Evolutionary conservation across 2,113 vertebrate genomes (phyloP), one percentile per base, ranked within the genome.

Genomic region (Indicator maculatus): DNA sequence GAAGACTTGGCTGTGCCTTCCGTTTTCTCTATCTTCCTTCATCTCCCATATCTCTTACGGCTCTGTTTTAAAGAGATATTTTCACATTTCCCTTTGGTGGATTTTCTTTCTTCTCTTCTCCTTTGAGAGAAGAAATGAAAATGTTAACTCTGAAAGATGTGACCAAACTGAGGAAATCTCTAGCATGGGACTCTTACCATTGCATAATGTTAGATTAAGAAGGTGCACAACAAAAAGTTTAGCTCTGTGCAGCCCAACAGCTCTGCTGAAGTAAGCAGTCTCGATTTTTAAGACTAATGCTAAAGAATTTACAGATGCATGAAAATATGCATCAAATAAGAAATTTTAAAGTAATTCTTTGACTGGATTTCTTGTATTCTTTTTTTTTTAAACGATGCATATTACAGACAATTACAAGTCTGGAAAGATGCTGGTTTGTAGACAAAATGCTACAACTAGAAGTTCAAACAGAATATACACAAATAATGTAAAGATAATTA

Each of bases 261-360:
- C 18, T 33, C 28, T 67, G 59, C 66, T 87, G 31, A 59, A 59
- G 21, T 15, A n/a, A 59, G 19, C 0, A 0, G 16, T 55, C 33
- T 70, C 64, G n/a, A 41, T 64, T 72, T 75, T 92, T 74, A 50
- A 39, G 19, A 8, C 13, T n/a, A 50, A n/a, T 0, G 0, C 31
- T 27, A 36, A 39, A 24, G 4, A 9, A 58, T 67, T 92, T 55
- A 26, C 19, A 84, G 9, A 11, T 47, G 19, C 19, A 20, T 71
- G 44, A 44, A 45, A 67, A 78, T 50, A 50, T 0, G 0, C 31
- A 52, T n/a, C 6, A 55, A 38, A 45, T 15, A 30, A 36, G 14
- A 73, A 50, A 31, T 45, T 82, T 56, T 7, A 18, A 89, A 89
- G 20, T 27, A 58, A 7, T 4, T 33, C 4, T 47, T 90, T 19